Evolutionary conservation across 2,113 vertebrate species (phyloP).

Genomic region (Ornithorhynchus anatinus): DNA sequence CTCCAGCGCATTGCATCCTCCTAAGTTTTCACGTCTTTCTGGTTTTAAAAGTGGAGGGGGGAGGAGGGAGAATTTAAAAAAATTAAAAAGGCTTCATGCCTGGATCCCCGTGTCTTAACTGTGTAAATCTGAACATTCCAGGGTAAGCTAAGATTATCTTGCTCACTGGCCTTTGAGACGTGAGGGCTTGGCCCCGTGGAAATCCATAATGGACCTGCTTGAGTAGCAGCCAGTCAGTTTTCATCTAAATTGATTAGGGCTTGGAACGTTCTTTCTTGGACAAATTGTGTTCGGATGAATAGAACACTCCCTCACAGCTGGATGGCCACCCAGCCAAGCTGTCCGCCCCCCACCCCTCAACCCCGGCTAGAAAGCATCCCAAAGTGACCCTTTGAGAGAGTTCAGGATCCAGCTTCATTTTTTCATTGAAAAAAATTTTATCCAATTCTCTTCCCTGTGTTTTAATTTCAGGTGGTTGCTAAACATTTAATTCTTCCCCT

Average conservation of each 20-base stretch:
- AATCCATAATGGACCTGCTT: constrained; percentile 57
- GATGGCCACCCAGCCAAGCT: constrained; percentile 67
- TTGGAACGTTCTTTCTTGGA: constrained; percentile 69
- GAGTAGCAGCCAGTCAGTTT: constrained; percentile 63
- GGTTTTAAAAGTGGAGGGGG: background rate
- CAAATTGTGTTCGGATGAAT: constrained; percentile 71
- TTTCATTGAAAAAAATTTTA: constrained; percentile 64
- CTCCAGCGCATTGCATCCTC: constrained; percentile 16
- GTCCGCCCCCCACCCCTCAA: too few relatives aligned
- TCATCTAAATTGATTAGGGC: constrained; percentile 71
- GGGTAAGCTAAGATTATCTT: constrained; percentile 68
- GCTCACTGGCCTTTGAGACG: constrained; percentile 60
- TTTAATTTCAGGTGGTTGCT: constrained; percentile 50
- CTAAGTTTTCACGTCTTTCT: constrained; percentile 48
- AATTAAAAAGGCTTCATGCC: constrained; percentile 30
- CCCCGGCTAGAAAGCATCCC: constrained; percentile 71
- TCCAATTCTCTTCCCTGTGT: constrained; percentile 59
- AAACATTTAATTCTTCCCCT: background rate
- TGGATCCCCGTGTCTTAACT: constrained; percentile 52
- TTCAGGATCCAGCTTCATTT: constrained; percentile 68
- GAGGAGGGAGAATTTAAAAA: background rate
- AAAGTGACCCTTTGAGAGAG: constrained; percentile 70
- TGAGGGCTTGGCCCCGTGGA: constrained; percentile 65
- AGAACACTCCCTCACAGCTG: constrained; percentile 70
- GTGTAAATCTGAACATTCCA: constrained; percentile 65